Conservation (phyloP, 2,797 vertebrate genomes). For the Liparis tanakae region DNA sequence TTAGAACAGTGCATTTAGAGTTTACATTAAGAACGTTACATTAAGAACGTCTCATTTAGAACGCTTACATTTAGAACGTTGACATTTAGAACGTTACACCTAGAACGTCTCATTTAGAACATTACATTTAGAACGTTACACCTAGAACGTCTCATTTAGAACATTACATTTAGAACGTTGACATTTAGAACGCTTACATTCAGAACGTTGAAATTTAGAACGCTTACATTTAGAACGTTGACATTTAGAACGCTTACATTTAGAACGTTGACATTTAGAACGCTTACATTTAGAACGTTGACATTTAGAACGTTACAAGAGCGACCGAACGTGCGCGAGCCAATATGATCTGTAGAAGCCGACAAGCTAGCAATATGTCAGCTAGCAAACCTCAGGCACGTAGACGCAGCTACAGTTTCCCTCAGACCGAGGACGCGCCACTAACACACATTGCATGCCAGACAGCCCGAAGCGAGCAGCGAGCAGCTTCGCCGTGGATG, state of each 20-base stretch:
- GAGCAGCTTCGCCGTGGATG: not conserved
- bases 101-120: not conserved
- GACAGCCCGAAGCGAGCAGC: fast-evolving
- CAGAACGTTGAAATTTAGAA: too few relatives aligned
- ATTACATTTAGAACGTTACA: slow-evolving; percentile 37
- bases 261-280: too few relatives aligned
- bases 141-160: slow-evolving; percentile 16
- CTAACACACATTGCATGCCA: not conserved
- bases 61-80: slow-evolving; percentile 32
- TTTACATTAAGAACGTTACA: slow-evolving; percentile 53
- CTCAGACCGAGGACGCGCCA: not conserved
- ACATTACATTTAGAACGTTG: too few relatives aligned
- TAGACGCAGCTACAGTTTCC: slow-evolving; percentile 60
- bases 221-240: too few relatives aligned
- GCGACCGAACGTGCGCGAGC: slow-evolving; percentile 32
- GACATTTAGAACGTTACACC: slow-evolving; percentile 48
- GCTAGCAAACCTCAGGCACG: slow-evolving; percentile 73
- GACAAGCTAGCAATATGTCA: slow-evolving; percentile 59
- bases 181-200: too few relatives aligned
- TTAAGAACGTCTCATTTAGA: slow-evolving; percentile 13
- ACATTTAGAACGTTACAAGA: slow-evolving; percentile 39
- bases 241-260: too few relatives aligned
- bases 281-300: slow-evolving; percentile 19
- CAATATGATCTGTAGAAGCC: slow-evolving; percentile 50
- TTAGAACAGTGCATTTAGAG: not conserved